phyloP scores from a whole-genome alignment of 30 jellyfish, hydroid and myxozoan genomes.

The Turritopsis dohrnii region DNA sequence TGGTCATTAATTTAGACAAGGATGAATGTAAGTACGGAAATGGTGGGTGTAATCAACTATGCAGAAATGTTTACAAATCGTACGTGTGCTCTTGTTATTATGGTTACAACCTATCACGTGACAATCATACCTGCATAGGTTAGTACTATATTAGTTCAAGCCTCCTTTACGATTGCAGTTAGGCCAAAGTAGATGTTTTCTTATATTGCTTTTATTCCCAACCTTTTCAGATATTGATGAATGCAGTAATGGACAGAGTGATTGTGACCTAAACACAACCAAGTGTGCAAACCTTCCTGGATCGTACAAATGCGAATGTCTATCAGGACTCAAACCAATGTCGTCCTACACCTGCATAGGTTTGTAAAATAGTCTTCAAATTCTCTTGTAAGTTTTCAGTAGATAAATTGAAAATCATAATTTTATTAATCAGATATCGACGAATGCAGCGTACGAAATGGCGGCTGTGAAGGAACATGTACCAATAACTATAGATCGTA shows the following conservation, averaged over 20 bases:
- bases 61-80: conserved; percentile 41
- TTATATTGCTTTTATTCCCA: background rate
- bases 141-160: background rate
- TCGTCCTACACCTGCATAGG: background rate
- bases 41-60: conserved; percentile 49
- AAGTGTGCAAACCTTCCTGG: conserved; percentile 44
- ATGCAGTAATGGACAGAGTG: background rate
- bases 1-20: conserved; percentile 22
- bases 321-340: conserved; percentile 11
- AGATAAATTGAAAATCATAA: background rate
- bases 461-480: conserved; percentile 7
- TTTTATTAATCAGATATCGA: conserved; percentile 17
- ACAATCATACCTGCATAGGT: conserved; percentile 48
- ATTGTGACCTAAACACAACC: background rate
- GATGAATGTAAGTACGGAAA: conserved; percentile 46
- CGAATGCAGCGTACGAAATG: background rate
- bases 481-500: conserved; percentile 7
- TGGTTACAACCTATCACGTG: conserved; percentile 33
- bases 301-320: conserved; percentile 40
- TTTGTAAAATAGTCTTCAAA: too few species aligned
- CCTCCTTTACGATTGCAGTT: background rate
- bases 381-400: background rate
- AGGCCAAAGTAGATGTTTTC: too few species aligned
- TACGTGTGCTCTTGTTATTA: conserved; percentile 38
- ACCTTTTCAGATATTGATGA: background rate